Percentiles rank a stretch among this genome's conserved stretches.
phyloP scores from a whole-genome alignment of 2,113 vertebrate species.

The Saccopteryx bilineata region DNA sequence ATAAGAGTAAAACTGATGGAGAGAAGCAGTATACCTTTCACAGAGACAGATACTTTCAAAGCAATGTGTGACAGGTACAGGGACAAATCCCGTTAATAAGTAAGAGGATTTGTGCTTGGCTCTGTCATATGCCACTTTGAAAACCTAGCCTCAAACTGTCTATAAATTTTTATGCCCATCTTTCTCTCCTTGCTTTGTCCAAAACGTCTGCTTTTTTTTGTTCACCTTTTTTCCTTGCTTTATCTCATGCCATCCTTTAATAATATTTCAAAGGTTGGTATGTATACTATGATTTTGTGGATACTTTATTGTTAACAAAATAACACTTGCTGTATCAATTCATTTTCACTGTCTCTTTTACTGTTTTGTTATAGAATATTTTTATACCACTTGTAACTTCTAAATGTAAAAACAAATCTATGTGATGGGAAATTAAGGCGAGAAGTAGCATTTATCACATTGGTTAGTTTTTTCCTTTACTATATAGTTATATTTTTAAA shows the following conservation, averaged over 20 bases:
- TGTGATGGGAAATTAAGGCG: not conserved
- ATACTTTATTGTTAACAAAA: slow-evolving; percentile 43
- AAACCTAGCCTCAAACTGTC: slow-evolving; percentile 80
- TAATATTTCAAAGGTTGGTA: slow-evolving; percentile 30
- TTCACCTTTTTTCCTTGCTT: slow-evolving; percentile 46
- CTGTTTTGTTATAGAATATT: slow-evolving; percentile 5
- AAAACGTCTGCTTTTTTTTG: slow-evolving; percentile 53
- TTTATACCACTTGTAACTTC: not conserved
- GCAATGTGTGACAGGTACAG: slow-evolving; percentile 78
- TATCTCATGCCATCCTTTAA: slow-evolving; percentile 21
- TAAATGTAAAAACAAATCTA: slow-evolving; percentile 1
- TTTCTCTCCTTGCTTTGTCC: slow-evolving; percentile 69
- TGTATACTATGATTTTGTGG: slow-evolving; percentile 39
- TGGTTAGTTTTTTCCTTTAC: not conserved
- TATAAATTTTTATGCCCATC: slow-evolving; percentile 74
- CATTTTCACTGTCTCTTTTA: not conserved
- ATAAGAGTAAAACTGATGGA: slow-evolving; percentile 78
- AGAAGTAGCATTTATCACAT: not conserved
- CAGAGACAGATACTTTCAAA: slow-evolving; percentile 85
- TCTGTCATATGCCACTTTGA: slow-evolving; percentile 82
- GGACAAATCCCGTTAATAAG: slow-evolving; percentile 86
- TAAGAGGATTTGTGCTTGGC: slow-evolving; percentile 83
- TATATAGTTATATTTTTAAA: not conserved
- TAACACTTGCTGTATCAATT: slow-evolving; percentile 36
- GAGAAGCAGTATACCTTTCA: slow-evolving; percentile 80